Conservation (phyloP, 1,140 invertebrate species). For the Platyscapa corneri region DNA sequence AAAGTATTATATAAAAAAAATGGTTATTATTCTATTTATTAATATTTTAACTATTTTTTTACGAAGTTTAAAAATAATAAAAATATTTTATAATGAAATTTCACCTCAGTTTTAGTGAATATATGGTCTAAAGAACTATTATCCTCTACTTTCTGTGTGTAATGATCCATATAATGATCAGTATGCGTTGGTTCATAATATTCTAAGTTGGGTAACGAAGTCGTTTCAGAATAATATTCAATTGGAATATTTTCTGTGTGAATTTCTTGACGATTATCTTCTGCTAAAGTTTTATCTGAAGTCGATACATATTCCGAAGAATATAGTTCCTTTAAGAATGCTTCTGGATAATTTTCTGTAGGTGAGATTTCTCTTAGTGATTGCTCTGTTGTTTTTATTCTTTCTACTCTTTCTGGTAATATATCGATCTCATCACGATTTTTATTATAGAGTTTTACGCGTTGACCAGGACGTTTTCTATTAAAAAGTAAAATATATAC, state of each 20-base stretch:
- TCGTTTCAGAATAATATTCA: constrained; percentile 43
- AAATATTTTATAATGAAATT: background rate
- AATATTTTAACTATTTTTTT: too few relatives aligned
- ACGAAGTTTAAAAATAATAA: too few relatives aligned
- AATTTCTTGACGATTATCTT: constrained; percentile 16
- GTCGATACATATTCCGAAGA: constrained; percentile 25
- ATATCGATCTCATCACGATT: background rate
- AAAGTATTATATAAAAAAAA: too few relatives aligned
- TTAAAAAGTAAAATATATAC: background rate
- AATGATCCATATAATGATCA: constrained; percentile 36
- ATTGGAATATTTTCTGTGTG: constrained; percentile 20
- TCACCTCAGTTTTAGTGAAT: constrained; percentile 63
- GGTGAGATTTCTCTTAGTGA: constrained; percentile 36
- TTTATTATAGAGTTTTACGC: constrained; percentile 34
- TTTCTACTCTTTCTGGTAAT: background rate
- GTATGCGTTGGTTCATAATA: constrained; percentile 60
- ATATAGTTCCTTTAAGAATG: constrained; percentile 48
- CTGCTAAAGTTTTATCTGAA: constrained; percentile 4
- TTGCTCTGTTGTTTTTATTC: constrained; percentile 12
- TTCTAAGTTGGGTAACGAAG: constrained; percentile 51
- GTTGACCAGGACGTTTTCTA: constrained; percentile 43
- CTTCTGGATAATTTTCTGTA: constrained; percentile 52
- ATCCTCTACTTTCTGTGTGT: constrained; percentile 50
- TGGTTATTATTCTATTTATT: too few relatives aligned
- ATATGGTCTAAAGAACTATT: constrained; percentile 62